phyloP scores from a whole-genome alignment of 2,113 vertebrate genomes.

The Rutilus rutilus region DNA sequence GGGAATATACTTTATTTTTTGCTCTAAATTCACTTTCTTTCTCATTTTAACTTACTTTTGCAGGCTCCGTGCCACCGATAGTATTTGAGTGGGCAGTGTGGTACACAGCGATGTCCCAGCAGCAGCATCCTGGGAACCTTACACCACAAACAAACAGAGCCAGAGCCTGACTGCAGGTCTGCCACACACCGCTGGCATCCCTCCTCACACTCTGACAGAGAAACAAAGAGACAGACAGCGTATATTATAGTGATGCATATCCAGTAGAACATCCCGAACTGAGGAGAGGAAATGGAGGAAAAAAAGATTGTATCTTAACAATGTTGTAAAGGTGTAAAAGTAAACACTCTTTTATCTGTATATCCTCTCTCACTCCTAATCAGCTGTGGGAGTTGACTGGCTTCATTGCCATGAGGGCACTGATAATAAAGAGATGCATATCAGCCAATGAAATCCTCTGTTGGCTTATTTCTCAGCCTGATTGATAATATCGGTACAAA shows the following conservation, averaged over 20 bases:
- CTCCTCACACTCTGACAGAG: constrained; percentile 81
- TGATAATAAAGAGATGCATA: constrained; percentile 33
- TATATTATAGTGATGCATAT: background rate
- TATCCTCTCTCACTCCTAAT: constrained; percentile 40
- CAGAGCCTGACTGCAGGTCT: constrained; percentile 69
- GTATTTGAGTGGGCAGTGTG: constrained; percentile 77
- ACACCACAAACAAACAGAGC: constrained; percentile 87
- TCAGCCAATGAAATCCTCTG: background rate
- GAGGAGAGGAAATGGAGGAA: background rate
- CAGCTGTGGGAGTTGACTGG: constrained; percentile 24
- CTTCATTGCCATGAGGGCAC: background rate
- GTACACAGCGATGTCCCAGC: constrained; percentile 83
- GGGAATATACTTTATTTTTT: background rate
- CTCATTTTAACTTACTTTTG: constrained; percentile 78
- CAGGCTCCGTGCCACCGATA: constrained; percentile 76
- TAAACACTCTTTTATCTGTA: constrained; percentile 34
- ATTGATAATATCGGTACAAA: background rate
- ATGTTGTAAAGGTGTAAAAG: constrained; percentile 26
- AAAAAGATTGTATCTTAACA: background rate
- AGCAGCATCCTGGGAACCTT: constrained; percentile 73
- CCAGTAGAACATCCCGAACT: background rate
- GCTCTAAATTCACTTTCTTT: background rate
- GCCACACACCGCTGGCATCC: constrained; percentile 84
- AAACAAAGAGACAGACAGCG: constrained; percentile 1
- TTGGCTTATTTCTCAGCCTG: constrained; percentile 17